phyloP scores from a whole-genome alignment of 2,113 vertebrate species.

The Corvus cornix region DNA sequence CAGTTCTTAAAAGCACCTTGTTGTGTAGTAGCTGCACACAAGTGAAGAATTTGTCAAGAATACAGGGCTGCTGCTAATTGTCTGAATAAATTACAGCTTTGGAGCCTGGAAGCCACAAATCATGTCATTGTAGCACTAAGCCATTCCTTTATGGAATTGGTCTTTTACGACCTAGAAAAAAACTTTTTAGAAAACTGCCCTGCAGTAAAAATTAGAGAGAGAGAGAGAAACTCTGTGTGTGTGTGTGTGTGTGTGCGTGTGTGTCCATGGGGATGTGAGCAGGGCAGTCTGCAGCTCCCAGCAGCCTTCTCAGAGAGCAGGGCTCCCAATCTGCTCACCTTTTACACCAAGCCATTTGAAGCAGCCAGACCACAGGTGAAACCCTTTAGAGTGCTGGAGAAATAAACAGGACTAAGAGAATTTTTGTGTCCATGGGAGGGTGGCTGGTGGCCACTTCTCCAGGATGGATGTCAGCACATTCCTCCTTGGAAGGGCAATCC shows the following conservation, averaged over 20 bases:
- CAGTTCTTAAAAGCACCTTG: constrained; percentile 34
- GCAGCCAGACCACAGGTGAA: not conserved
- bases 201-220: not conserved
- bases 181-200: constrained; percentile 19
- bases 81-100: constrained; percentile 58
- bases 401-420: not conserved
- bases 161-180: constrained; percentile 45
- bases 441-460: not conserved
- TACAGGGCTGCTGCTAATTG: constrained; percentile 54
- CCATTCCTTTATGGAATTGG: constrained; percentile 39
- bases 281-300: not conserved
- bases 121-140: constrained; percentile 47
- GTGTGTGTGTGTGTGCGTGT: not conserved
- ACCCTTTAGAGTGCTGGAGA: not conserved
- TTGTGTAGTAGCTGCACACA: constrained; percentile 6
- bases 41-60: constrained; percentile 53
- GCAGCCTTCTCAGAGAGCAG: not conserved
- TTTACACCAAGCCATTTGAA: not conserved
- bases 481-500: not conserved
- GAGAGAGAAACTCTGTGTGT: not conserved
- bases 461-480: not conserved
- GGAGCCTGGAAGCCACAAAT: constrained; percentile 57
- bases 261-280: not conserved
- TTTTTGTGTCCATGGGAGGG: not conserved
- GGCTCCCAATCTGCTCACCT: not conserved